Percentiles rank a stretch among this genome's conserved stretches.
Evolutionary conservation across 2,113 vertebrate species (phyloP).

Genomic region (Dunckerocampus dactyliophorus): DNA sequence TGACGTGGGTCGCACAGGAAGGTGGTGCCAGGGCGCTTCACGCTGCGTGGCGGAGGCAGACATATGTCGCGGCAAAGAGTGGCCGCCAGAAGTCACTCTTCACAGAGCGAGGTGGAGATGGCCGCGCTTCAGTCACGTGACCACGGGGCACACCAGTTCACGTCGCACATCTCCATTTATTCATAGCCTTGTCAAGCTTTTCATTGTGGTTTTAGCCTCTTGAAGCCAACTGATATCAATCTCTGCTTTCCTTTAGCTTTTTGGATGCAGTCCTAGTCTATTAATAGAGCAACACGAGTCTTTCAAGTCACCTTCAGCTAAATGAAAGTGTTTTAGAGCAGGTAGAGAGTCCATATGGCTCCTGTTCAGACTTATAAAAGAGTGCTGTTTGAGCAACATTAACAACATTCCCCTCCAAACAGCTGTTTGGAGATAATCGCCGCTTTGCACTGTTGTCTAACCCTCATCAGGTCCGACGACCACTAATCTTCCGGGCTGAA

Average conservation of each 20-base stretch:
- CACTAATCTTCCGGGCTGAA: constrained; percentile 5
- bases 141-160: not conserved
- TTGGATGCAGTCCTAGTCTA: constrained; percentile 9
- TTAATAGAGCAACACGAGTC: constrained; percentile 18
- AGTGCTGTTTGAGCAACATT: not conserved
- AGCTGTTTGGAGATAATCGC: constrained; percentile 36
- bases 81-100: constrained; percentile 44
- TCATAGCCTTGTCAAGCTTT: not conserved
- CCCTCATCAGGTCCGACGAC: constrained; percentile 10
- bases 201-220: not conserved
- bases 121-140: constrained; percentile 11
- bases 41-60: constrained; percentile 54
- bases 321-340: not conserved
- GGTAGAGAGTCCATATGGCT: constrained; percentile 6
- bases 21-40: constrained; percentile 42
- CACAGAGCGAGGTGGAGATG: constrained; percentile 10
- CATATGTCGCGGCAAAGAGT: constrained; percentile 54
- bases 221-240: constrained; percentile 4
- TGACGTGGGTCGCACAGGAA: constrained; percentile 54
- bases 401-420: not conserved
- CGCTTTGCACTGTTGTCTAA: constrained; percentile 15
- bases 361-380: constrained; percentile 4
- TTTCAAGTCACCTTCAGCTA: constrained; percentile 34
- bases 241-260: constrained; percentile 5
- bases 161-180: not conserved